These are phyloP conservation scores for Leptatherina wallacei DNA, from an alignment of 2,797 vertebrate genomes.

Conservation along the genomic window DNA sequence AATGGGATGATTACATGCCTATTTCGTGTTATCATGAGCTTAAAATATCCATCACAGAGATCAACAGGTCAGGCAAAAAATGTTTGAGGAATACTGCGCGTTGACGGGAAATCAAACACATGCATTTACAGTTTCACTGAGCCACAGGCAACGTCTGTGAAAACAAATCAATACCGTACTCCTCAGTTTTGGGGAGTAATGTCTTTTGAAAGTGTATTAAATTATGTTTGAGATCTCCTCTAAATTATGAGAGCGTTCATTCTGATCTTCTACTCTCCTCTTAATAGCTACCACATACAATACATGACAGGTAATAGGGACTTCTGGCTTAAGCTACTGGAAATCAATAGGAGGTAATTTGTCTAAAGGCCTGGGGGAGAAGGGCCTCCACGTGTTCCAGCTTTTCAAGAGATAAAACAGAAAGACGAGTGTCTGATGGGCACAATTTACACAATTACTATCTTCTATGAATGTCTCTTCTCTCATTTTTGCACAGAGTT, in stretches of 20 bases:
- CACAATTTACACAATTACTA: conserved; percentile 14
- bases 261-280: conserved; percentile 21
- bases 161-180: conserved; percentile 34
- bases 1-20: conserved; percentile 28
- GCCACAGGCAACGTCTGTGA: neutral
- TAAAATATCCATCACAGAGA: conserved; percentile 16
- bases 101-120: conserved; percentile 17
- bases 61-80: conserved; percentile 5
- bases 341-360: conserved; percentile 61
- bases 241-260: conserved; percentile 16
- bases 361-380: conserved; percentile 39
- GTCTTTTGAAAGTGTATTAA: conserved; percentile 30
- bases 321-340: conserved; percentile 41
- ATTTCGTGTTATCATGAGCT: neutral
- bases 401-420: conserved; percentile 2
- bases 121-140: neutral
- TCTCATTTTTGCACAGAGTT: neutral
- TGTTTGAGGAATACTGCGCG: neutral
- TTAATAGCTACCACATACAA: conserved; percentile 35
- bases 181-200: conserved; percentile 10
- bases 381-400: conserved; percentile 3
- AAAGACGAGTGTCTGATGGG: conserved; percentile 25
- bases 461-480: conserved; percentile 16
- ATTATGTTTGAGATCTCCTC: conserved; percentile 12
- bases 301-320: conserved; percentile 54